Base-by-base conservation (phyloP, 1,140 invertebrate species). In the Lepidostoma basale region DNA sequence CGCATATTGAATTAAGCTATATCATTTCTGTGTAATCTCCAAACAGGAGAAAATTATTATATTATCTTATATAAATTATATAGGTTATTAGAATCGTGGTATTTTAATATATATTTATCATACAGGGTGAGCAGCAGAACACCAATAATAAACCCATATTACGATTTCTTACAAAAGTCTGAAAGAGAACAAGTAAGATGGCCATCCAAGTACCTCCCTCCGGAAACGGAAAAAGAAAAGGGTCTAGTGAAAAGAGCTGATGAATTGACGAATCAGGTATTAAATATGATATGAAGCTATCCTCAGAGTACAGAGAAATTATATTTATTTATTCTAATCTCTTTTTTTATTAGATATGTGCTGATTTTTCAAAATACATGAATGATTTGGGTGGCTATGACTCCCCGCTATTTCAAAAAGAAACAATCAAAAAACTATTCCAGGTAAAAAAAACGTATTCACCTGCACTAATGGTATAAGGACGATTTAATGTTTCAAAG, bases 281-380 rank as follows among this genome's bases (percentile, higher is more conserved):
- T 44, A 8, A 5, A 33, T 33, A 33, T 5, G n/a, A n/a, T n/a
- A 6, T 33, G 6, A 6, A 33, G 30, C 12, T 5, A 6, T 33
- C 30, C 12, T 33, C 30, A 33, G 12, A 33, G 5, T 33, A 33
- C 5, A 33, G 30, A 33, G 30, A 6, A 6, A 40, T 4, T 39
- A 3, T 52, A 26, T 25, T 52, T 12, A 4, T 26, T 16, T 26
- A 52, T 52, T 52, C 16, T n/a, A 52, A 14, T 3, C 23, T 49
- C 1, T 59, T 59, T 23, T 39, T 23, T 22, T 75, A 77, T 36
- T 70, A 83, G 82, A 83, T 83, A 63, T 77, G 77, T 56, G 71
- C 78, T 39, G 78, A 83, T 18, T 83, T 83, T 69, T 81, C 79
- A 67, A 77, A 79, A 23, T 83, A 83, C 30, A 83, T 83, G 79